phyloP scores from a whole-genome alignment of 2,113 vertebrate genomes.

The Heterochromis multidens region DNA sequence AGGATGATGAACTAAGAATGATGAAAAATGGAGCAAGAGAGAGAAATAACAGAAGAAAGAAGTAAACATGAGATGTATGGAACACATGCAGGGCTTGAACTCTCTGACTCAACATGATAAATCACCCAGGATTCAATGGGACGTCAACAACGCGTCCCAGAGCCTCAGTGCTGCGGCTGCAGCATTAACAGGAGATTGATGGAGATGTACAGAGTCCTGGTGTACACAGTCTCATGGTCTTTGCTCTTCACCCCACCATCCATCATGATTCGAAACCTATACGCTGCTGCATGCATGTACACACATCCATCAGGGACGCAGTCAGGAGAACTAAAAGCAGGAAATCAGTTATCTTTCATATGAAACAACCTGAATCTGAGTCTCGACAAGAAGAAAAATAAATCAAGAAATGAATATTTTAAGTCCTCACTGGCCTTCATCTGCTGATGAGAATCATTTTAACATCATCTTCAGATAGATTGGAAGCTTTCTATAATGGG shows the following conservation, averaged over 20 bases:
- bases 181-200: constrained; percentile 58
- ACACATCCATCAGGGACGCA: constrained; percentile 45
- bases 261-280: constrained; percentile 49
- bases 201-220: constrained; percentile 39
- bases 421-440: not conserved
- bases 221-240: constrained; percentile 43
- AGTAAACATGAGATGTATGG: not conserved
- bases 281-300: not conserved
- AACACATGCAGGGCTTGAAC: constrained; percentile 12
- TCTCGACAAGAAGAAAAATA: constrained; percentile 6
- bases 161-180: constrained; percentile 36
- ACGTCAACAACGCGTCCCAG: constrained; percentile 46
- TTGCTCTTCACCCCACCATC: constrained; percentile 46
- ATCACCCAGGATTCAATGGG: constrained; percentile 60
- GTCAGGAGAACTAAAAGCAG: constrained; percentile 7
- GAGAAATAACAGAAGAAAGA: not conserved
- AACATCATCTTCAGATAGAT: not conserved
- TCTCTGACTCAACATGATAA: constrained; percentile 36
- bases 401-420: constrained; percentile 17
- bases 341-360: constrained; percentile 28
- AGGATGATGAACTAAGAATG: not conserved
- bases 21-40: not conserved
- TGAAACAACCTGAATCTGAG: not conserved
- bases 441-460: not conserved
- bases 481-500: not conserved